Percentiles rank a stretch among this genome's conserved stretches.
Evolutionary conservation across 2,113 vertebrate genomes (phyloP).

Genomic region (Geothlypis trichas): DNA sequence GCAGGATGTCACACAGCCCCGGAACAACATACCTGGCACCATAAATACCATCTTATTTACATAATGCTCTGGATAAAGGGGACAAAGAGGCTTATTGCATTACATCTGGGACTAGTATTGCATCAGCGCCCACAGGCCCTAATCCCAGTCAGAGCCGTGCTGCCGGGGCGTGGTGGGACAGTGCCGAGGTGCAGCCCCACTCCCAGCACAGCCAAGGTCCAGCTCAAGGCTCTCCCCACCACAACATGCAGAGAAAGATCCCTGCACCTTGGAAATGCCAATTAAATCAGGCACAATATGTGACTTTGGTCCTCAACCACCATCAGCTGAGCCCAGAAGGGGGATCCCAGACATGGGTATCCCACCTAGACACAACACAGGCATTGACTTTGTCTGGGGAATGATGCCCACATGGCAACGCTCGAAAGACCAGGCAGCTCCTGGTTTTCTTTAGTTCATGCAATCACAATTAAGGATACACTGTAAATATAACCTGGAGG

Average conservation of each 20-base stretch:
- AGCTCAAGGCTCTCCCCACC: background rate
- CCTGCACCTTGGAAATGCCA: accelerated
- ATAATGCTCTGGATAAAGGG: slow-evolving; percentile 33
- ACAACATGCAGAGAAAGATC: background rate
- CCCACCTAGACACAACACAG: accelerated
- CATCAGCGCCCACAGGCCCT: slow-evolving; percentile 20
- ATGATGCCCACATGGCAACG: accelerated
- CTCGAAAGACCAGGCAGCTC: background rate
- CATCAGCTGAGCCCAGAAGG: background rate
- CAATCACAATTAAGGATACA: background rate
- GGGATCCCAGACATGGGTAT: background rate
- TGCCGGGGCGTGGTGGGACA: accelerated
- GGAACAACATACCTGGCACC: slow-evolving; percentile 10
- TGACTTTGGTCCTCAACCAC: background rate
- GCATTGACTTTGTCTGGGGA: accelerated
- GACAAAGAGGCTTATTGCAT: slow-evolving; percentile 50
- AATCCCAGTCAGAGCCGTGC: background rate
- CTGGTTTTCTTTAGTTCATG: background rate
- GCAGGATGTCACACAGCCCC: background rate
- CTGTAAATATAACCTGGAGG: background rate
- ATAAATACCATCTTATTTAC: slow-evolving; percentile 47
- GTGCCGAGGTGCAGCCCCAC: accelerated
- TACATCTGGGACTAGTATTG: slow-evolving; percentile 20
- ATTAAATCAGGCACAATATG: accelerated
- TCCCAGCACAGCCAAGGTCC: background rate